phyloP scores from a whole-genome alignment of 2,113 vertebrate species.

The Varanus salvator region DNA sequence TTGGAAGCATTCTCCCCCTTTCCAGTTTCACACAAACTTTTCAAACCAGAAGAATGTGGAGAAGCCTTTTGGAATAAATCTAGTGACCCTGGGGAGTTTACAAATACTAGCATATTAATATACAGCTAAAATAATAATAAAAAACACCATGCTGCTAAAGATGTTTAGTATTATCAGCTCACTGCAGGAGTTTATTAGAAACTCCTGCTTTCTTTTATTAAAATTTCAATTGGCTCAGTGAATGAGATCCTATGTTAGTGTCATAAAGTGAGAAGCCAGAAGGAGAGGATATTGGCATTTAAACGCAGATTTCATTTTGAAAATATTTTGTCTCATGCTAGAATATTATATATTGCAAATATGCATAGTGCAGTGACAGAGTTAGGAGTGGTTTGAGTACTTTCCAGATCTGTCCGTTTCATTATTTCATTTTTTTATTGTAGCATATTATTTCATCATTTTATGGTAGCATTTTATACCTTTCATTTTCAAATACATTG shows the following conservation, averaged over 20 bases:
- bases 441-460: slow-evolving; percentile 66
- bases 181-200: slow-evolving; percentile 89
- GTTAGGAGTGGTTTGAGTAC: slow-evolving; percentile 74
- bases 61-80: slow-evolving; percentile 82
- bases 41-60: slow-evolving; percentile 72
- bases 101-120: slow-evolving; percentile 91
- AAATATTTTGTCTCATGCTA: slow-evolving; percentile 79
- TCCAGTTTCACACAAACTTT: slow-evolving; percentile 74
- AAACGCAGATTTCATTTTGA: slow-evolving; percentile 85
- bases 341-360: slow-evolving; percentile 81
- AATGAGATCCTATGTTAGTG: slow-evolving; percentile 87
- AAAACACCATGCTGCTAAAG: slow-evolving; percentile 88
- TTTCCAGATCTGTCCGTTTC: slow-evolving; percentile 75
- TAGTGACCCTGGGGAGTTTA: slow-evolving; percentile 84
- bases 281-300: slow-evolving; percentile 87
- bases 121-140: slow-evolving; percentile 89
- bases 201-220: slow-evolving; percentile 90
- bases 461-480: slow-evolving; percentile 71
- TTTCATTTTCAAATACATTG: slow-evolving; percentile 72
- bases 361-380: slow-evolving; percentile 70
- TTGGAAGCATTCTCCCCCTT: slow-evolving; percentile 62
- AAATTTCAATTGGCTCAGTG: slow-evolving; percentile 89
- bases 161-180: slow-evolving; percentile 86
- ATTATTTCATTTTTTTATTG: slow-evolving; percentile 71
- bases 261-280: slow-evolving; percentile 87